These are phyloP conservation scores for Hydraecia micacea DNA, from an alignment of 2,888 invertebrate genomes.

Conservation along the genomic window DNA sequence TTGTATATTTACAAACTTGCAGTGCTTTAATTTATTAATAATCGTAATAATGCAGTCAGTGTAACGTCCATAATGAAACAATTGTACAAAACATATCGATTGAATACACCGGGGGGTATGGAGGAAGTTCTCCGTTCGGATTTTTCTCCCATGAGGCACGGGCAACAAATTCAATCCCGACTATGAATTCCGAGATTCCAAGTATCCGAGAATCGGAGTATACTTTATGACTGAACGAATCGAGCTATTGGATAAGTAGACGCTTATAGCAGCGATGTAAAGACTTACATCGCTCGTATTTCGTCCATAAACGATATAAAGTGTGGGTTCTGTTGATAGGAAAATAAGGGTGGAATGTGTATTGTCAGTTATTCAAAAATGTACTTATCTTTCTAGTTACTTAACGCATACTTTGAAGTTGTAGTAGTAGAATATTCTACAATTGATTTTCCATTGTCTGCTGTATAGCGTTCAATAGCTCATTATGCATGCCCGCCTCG, in stretches of 20 bases:
- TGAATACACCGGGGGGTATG: background rate
- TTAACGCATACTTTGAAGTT: background rate
- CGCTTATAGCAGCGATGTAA: too few relatives aligned
- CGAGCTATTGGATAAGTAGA: constrained; percentile 48
- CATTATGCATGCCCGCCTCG: constrained; percentile 29
- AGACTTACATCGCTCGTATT: constrained; percentile 26
- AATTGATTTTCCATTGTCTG: constrained; percentile 29
- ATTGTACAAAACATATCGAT: constrained; percentile 11
- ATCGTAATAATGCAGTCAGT: background rate
- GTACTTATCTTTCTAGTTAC: background rate
- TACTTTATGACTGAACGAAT: constrained; percentile 51
- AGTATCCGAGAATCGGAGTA: constrained; percentile 20
- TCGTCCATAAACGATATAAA: constrained; percentile 29
- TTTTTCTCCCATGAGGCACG: constrained; percentile 22
- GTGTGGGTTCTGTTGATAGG: constrained; percentile 5
- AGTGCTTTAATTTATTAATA: background rate
- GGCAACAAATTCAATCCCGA: constrained; percentile 42
- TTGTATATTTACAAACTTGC: background rate
- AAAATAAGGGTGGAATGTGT: constrained; percentile 20
- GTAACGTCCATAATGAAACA: background rate
- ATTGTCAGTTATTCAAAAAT: background rate
- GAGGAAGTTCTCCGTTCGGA: constrained; percentile 5
- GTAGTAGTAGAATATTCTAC: background rate
- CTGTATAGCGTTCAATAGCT: constrained; percentile 6
- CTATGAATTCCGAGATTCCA: constrained; percentile 36